phyloP scores from a whole-genome alignment of 1,140 invertebrate genomes.

The Drosophila mauritiana region DNA sequence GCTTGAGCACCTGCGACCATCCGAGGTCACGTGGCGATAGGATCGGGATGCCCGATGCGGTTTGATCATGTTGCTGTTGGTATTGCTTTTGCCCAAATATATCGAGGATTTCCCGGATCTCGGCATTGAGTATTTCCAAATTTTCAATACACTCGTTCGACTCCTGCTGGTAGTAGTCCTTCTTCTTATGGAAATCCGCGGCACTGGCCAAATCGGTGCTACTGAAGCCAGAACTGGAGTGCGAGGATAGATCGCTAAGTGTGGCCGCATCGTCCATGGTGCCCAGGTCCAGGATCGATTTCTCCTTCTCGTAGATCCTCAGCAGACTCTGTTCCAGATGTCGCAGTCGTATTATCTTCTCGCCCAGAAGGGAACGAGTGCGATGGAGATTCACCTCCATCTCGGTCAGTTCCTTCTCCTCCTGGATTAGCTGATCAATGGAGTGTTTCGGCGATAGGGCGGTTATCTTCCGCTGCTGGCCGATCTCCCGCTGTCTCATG shows the following conservation, averaged over 20 bases:
- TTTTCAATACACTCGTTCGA: constrained; percentile 89
- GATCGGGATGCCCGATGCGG: constrained; percentile 84
- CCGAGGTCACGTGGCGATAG: constrained; percentile 87
- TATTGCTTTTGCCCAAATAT: constrained; percentile 88
- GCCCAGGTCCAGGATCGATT: constrained; percentile 84
- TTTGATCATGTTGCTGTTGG: constrained; percentile 80
- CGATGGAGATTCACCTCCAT: constrained; percentile 92
- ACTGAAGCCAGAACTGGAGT: constrained; percentile 89
- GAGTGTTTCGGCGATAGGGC: constrained; percentile 85
- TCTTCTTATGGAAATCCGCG: constrained; percentile 85
- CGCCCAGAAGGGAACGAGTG: constrained; percentile 90
- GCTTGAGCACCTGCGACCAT: constrained; percentile 85
- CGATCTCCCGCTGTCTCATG: constrained; percentile 74
- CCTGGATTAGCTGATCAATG: constrained; percentile 88
- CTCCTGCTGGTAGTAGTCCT: constrained; percentile 86
- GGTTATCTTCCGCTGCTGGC: constrained; percentile 71
- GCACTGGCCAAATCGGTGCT: constrained; percentile 88
- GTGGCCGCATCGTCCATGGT: constrained; percentile 86
- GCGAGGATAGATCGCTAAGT: constrained; percentile 88
- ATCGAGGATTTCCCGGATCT: constrained; percentile 90
- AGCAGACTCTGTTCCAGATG: constrained; percentile 91
- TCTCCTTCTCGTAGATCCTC: constrained; percentile 85
- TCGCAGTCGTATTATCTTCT: constrained; percentile 91
- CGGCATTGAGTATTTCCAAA: constrained; percentile 89
- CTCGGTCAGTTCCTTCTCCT: constrained; percentile 91